A percentile compares a stretch with the other conserved stretches of the same genome.
Evolutionary conservation across 2,113 vertebrate genomes (phyloP).

Genomic region (Tetraodon nigroviridis): DNA sequence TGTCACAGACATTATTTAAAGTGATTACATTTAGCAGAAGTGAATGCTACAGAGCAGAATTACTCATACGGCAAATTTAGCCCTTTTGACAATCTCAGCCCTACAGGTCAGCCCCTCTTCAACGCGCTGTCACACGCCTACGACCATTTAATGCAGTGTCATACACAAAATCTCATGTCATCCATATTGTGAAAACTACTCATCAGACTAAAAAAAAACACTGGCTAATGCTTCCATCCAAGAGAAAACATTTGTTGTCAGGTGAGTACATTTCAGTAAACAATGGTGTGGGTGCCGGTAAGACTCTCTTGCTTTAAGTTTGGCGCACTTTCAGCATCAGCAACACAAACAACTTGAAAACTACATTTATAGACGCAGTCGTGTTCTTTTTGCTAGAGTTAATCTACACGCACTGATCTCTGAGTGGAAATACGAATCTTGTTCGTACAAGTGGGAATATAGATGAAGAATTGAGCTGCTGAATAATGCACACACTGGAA

Average conservation of each 20-base stretch:
- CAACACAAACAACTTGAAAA: neutral
- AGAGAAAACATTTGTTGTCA: slow-evolving; percentile 56
- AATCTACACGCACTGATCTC: no score
- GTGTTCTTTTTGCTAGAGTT: no score
- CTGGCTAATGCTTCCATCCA: slow-evolving; percentile 58
- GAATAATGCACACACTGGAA: slow-evolving; percentile 11
- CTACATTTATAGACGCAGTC: no score
- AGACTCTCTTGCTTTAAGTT: neutral
- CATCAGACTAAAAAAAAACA: slow-evolving; percentile 49
- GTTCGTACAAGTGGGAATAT: neutral
- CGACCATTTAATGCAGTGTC: slow-evolving; percentile 18
- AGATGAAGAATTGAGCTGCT: slow-evolving; percentile 15
- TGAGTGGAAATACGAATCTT: no score
- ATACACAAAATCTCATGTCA: slow-evolving; percentile 41
- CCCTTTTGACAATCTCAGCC: slow-evolving; percentile 59
- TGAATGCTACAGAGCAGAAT: slow-evolving; percentile 61
- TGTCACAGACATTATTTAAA: slow-evolving; percentile 73
- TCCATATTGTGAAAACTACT: slow-evolving; percentile 29
- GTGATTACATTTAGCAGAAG: slow-evolving; percentile 72
- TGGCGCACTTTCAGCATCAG: slow-evolving; percentile 3
- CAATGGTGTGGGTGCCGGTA: slow-evolving; percentile 1
- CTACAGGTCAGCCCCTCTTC: slow-evolving; percentile 51
- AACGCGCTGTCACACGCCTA: slow-evolving; percentile 8
- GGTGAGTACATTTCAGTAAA: slow-evolving; percentile 30
- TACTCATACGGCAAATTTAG: slow-evolving; percentile 65